Conservation (phyloP, 2,797 vertebrate species). For the Holocentrus rufus region DNA sequence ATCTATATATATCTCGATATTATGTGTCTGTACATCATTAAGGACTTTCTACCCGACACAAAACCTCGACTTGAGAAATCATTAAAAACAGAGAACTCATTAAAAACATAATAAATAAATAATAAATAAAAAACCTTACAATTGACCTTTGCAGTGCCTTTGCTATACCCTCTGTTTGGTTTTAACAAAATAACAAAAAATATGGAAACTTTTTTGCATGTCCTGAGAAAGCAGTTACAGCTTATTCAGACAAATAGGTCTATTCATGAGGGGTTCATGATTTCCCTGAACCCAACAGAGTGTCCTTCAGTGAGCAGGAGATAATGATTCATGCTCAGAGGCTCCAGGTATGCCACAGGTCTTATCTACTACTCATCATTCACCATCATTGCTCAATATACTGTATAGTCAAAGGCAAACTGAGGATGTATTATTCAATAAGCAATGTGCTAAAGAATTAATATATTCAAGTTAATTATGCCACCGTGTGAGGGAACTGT, state of each 20-base stretch:
- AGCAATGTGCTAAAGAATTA: slow-evolving; percentile 88
- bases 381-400: slow-evolving; percentile 67
- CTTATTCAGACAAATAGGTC: slow-evolving; percentile 64
- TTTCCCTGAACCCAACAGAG: slow-evolving; percentile 65
- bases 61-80: no score
- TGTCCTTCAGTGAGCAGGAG: slow-evolving; percentile 72
- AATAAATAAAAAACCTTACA: no score
- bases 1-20: no score
- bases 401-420: slow-evolving; percentile 78
- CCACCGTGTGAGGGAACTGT: slow-evolving; percentile 81
- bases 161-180: neutral
- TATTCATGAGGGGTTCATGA: slow-evolving; percentile 56
- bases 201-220: slow-evolving; percentile 45
- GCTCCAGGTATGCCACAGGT: slow-evolving; percentile 73
- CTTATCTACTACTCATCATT: slow-evolving; percentile 69
- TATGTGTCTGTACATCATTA: no score
- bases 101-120: no score
- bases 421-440: slow-evolving; percentile 87
- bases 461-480: slow-evolving; percentile 91
- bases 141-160: neutral
- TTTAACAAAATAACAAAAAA: slow-evolving; percentile 42
- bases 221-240: slow-evolving; percentile 72
- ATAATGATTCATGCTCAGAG: slow-evolving; percentile 78
- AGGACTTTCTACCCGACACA: no score
- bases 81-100: no score